Conservation (phyloP, 2,797 vertebrate species). For the Mycteria americana region DNA sequence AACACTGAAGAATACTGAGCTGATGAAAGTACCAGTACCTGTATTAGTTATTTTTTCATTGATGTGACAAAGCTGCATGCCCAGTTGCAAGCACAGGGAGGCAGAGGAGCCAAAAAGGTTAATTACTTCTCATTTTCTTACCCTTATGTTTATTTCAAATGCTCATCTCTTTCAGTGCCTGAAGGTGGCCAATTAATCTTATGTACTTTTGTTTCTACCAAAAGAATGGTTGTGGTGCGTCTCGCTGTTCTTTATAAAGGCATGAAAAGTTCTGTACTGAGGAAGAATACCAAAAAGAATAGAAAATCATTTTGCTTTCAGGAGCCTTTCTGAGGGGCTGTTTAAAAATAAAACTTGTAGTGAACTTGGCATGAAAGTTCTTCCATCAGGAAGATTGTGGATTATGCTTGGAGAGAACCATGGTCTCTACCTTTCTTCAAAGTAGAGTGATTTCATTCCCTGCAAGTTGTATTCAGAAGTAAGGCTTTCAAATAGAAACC, state of each 20-base stretch:
- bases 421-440: background rate
- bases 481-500: background rate
- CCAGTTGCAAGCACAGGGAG: background rate
- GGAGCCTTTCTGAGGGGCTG: background rate
- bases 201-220: background rate
- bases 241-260: background rate
- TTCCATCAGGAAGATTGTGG: background rate
- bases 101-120: slow-evolving; percentile 51
- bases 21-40: background rate
- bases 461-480: background rate
- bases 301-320: background rate
- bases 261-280: background rate
- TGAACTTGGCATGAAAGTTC: background rate
- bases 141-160: slow-evolving; percentile 63
- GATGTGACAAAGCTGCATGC: slow-evolving; percentile 14
- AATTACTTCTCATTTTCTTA: slow-evolving; percentile 63
- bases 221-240: background rate
- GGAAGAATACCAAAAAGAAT: background rate
- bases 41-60: background rate
- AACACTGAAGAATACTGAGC: background rate
- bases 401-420: background rate
- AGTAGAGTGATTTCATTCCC: background rate
- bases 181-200: slow-evolving; percentile 61
- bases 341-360: background rate
- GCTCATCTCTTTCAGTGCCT: slow-evolving; percentile 17